Evolutionary conservation across 2,113 vertebrate genomes (phyloP).

Genomic region (Casuarius casuarius): DNA sequence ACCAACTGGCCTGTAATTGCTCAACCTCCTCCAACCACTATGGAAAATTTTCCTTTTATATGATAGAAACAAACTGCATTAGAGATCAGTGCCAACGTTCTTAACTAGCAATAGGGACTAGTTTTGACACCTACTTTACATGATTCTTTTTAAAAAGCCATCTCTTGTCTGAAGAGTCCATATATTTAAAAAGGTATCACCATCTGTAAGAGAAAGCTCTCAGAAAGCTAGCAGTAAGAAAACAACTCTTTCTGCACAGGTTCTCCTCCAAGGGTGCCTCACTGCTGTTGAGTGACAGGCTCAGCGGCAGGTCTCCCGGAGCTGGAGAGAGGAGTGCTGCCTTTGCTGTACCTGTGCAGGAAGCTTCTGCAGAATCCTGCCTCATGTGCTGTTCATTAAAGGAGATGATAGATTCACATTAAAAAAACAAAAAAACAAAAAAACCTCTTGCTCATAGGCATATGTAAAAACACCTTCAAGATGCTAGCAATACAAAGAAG

Average conservation of each 20-base stretch:
- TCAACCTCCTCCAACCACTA: background rate
- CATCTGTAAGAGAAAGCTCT: background rate
- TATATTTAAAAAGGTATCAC: background rate
- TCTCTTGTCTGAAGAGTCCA: background rate
- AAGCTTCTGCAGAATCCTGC: background rate
- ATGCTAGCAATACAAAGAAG: background rate
- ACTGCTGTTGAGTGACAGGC: background rate
- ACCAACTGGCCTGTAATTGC: background rate
- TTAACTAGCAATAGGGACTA: background rate
- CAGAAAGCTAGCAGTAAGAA: background rate
- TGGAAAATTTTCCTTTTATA: background rate
- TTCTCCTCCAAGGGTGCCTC: background rate
- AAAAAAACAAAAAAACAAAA: too few species aligned
- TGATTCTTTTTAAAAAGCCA: background rate
- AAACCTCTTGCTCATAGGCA: background rate
- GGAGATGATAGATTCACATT: background rate
- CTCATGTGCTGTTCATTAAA: background rate
- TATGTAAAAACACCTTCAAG: background rate
- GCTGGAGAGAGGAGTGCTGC: background rate
- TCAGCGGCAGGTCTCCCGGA: background rate
- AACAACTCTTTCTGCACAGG: background rate
- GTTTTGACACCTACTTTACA: background rate
- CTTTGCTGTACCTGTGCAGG: background rate
- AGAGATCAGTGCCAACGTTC: background rate
- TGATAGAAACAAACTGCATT: background rate